Evolutionary conservation across 2,113 vertebrate genomes (phyloP).

Genomic region (Nansenia antarctica): DNA sequence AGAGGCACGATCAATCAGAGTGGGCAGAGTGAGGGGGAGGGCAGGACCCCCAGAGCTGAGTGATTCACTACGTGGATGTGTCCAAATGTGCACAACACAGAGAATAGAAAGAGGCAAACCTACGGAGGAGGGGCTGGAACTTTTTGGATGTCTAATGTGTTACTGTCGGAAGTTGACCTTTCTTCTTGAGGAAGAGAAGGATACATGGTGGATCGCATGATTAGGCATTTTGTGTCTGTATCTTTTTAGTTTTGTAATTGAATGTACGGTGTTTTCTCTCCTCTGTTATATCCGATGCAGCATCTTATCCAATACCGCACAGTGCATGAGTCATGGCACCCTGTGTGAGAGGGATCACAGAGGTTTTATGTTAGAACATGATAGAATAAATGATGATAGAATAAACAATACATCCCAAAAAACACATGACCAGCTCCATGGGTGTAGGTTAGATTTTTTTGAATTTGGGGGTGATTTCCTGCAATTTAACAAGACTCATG

Average conservation of each 20-base stretch:
- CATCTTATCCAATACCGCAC: background rate
- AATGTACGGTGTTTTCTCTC: background rate
- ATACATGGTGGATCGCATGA: background rate
- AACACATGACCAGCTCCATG: too few species aligned
- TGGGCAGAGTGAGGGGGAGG: conserved; percentile 48
- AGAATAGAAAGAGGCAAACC: background rate
- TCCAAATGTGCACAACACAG: conserved; percentile 29
- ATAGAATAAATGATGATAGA: too few species aligned
- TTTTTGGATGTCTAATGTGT: too few species aligned
- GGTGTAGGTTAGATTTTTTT: too few species aligned
- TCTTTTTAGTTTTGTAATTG: background rate
- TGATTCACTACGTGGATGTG: conserved; percentile 61
- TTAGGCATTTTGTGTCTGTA: background rate
- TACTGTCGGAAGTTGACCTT: too few species aligned
- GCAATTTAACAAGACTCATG: too few species aligned
- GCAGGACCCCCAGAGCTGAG: conserved; percentile 52
- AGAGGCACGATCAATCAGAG: conserved; percentile 41
- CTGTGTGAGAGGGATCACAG: background rate
- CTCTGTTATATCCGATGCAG: background rate
- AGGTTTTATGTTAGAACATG: background rate
- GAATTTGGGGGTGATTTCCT: too few species aligned
- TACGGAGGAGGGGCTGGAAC: background rate
- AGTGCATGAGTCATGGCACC: background rate
- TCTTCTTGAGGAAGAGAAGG: background rate
- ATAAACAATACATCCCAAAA: too few species aligned